phyloP scores from a whole-genome alignment of 1,140 invertebrate species.

The Hyles euphorbiae region DNA sequence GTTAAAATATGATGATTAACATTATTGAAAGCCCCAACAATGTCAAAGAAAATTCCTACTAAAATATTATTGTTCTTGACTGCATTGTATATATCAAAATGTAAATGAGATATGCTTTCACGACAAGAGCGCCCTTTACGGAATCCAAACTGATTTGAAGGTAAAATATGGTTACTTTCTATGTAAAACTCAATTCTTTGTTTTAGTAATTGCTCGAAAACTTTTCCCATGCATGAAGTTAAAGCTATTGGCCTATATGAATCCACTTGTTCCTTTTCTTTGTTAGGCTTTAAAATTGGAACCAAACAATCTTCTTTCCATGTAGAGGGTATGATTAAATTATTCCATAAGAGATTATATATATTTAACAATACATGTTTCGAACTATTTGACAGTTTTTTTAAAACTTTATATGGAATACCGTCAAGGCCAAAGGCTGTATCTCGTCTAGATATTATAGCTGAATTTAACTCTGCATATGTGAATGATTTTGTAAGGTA shows the following conservation, averaged over 20 bases:
- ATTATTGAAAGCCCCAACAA: conserved; percentile 23
- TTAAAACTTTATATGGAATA: conserved; percentile 24
- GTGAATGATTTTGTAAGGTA: conserved; percentile 16
- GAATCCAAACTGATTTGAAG: conserved; percentile 24
- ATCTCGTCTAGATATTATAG: conserved; percentile 18
- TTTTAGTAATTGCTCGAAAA: conserved; percentile 26
- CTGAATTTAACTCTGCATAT: conserved; percentile 16
- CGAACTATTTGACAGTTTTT: conserved; percentile 8
- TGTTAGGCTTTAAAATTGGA: conserved; percentile 22
- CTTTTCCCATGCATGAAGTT: conserved; percentile 22
- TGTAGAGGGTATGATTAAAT: conserved; percentile 11
- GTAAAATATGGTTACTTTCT: conserved; percentile 23
- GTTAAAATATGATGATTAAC: conserved; percentile 14
- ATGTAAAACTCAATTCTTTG: conserved; percentile 25
- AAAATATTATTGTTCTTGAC: conserved; percentile 3
- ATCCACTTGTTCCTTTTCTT: conserved; percentile 11
- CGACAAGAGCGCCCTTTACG: conserved; percentile 13
- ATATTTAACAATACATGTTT: conserved; percentile 12
- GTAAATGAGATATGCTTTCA: conserved; percentile 16
- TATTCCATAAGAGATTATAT: conserved; percentile 22
- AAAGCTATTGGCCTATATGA: conserved; percentile 26
- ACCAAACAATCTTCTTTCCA: conserved; percentile 25
- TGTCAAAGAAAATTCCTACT: conserved; percentile 21
- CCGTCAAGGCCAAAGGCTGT: conserved; percentile 23
- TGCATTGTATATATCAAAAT: conserved; percentile 18